These are phyloP conservation scores for Drosophila albomicans DNA, from an alignment of 1,140 invertebrate species.

Conservation along the genomic window DNA sequence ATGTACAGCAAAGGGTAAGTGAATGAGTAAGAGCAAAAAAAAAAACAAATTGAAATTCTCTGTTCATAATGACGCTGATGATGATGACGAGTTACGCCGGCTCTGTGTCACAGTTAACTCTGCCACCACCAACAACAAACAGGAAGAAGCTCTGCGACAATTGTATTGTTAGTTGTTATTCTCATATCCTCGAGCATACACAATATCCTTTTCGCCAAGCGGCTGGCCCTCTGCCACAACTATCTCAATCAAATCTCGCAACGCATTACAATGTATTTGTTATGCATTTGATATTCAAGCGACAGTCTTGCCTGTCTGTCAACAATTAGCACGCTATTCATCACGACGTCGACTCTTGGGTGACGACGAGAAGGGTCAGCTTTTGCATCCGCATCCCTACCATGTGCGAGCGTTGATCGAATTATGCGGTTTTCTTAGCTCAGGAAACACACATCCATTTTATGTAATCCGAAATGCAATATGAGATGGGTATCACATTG, in stretches of 20 bases:
- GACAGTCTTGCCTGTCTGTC: conserved; percentile 75
- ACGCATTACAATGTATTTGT: conserved; percentile 55
- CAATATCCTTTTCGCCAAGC: conserved; percentile 25
- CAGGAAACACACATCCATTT: conserved; percentile 4
- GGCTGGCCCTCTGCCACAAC: conserved; percentile 31
- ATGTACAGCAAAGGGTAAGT: conserved; percentile 52
- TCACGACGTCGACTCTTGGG: conserved; percentile 66
- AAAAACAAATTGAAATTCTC: conserved; percentile 60
- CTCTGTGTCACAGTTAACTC: conserved; percentile 67
- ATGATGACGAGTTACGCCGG: conserved; percentile 57
- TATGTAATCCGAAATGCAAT: conserved; percentile 7
- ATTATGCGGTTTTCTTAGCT: conserved; percentile 54
- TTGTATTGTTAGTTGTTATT: conserved; percentile 46
- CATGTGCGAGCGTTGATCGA: conserved; percentile 13
- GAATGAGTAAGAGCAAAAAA: background rate
- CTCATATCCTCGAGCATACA: background rate
- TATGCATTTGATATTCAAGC: conserved; percentile 76
- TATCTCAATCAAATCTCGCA: conserved; percentile 73
- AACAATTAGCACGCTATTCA: conserved; percentile 85
- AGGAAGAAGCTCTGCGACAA: conserved; percentile 36
- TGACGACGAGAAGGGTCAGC: conserved; percentile 38
- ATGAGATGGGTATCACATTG: conserved; percentile 23
- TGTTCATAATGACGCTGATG: conserved; percentile 26
- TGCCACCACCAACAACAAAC: conserved; percentile 27
- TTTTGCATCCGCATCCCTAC: conserved; percentile 25